phyloP scores from a whole-genome alignment of 2,797 vertebrate genomes.

The Gymnodraco acuticeps region DNA sequence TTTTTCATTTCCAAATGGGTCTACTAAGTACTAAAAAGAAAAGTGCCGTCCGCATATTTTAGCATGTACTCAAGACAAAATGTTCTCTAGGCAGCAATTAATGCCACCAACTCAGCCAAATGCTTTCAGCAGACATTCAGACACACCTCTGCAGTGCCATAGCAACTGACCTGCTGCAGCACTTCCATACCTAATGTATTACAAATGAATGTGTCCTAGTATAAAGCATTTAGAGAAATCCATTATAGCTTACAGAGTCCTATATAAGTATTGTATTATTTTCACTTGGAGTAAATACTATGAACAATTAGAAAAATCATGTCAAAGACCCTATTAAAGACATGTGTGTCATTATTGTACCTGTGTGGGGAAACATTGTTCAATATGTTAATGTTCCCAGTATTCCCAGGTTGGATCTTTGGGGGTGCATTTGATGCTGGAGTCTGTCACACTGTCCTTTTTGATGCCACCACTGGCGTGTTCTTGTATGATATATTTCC shows the following conservation, averaged over 20 bases:
- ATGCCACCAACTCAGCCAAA: slow-evolving; percentile 16
- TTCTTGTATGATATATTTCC: too few relatives aligned
- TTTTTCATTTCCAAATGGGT: not conserved
- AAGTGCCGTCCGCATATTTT: too few relatives aligned
- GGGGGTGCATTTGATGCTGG: too few relatives aligned
- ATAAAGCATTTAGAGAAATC: not conserved
- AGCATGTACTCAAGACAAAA: not conserved
- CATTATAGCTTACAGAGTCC: not conserved
- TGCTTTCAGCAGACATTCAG: slow-evolving; percentile 26
- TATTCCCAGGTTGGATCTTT: too few relatives aligned
- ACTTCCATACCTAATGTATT: slow-evolving; percentile 1
- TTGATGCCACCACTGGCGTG: too few relatives aligned
- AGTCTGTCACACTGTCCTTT: too few relatives aligned
- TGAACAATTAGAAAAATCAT: not conserved
- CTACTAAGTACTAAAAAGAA: not conserved
- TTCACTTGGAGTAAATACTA: not conserved
- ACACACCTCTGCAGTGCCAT: slow-evolving; percentile 12
- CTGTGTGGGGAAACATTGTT: too few relatives aligned
- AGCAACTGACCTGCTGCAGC: slow-evolving; percentile 10
- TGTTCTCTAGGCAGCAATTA: not conserved
- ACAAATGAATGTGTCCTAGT: slow-evolving; percentile 6
- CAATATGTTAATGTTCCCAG: too few relatives aligned
- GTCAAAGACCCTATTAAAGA: not conserved
- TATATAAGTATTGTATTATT: not conserved
- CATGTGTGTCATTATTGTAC: not conserved